Conservation (phyloP, 2,113 vertebrate genomes). For the Lamprologus ornatipinnis region DNA sequence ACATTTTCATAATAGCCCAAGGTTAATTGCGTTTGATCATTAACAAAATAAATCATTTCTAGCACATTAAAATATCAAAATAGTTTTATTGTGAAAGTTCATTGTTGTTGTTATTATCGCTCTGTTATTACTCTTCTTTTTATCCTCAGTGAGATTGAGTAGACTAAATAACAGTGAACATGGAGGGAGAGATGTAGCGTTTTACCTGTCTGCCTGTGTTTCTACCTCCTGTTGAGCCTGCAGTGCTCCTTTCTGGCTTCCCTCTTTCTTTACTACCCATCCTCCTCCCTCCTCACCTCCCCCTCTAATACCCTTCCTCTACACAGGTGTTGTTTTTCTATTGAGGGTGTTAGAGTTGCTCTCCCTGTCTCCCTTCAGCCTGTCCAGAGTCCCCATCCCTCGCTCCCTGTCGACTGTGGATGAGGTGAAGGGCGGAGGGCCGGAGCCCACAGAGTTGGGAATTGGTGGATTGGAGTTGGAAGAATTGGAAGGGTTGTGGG, state of each 20-base stretch:
- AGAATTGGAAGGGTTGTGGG: conserved; percentile 72
- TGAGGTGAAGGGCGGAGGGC: conserved; percentile 74
- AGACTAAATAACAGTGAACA: conserved; percentile 54
- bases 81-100: conserved; percentile 63
- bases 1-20: conserved; percentile 64
- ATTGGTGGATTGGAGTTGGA: conserved; percentile 70
- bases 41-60: conserved; percentile 73
- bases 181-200: conserved; percentile 33
- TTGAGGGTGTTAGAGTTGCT: conserved; percentile 87
- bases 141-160: conserved; percentile 42
- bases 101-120: conserved; percentile 74
- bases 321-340: conserved; percentile 87
- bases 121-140: conserved; percentile 59
- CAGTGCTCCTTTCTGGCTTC: neutral
- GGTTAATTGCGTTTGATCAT: conserved; percentile 65
- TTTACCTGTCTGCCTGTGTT: neutral
- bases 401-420: conserved; percentile 72
- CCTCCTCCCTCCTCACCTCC: neutral
- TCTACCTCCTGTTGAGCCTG: neutral
- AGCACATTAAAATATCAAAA: conserved; percentile 70
- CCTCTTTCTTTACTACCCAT: neutral
- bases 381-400: conserved; percentile 75
- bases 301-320: neutral
- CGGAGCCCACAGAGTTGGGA: conserved; percentile 77
- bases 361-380: conserved; percentile 74